These are phyloP conservation scores for Archivesica marissinica DNA, from an alignment of 1,140 invertebrate species.

Conservation along the genomic window DNA sequence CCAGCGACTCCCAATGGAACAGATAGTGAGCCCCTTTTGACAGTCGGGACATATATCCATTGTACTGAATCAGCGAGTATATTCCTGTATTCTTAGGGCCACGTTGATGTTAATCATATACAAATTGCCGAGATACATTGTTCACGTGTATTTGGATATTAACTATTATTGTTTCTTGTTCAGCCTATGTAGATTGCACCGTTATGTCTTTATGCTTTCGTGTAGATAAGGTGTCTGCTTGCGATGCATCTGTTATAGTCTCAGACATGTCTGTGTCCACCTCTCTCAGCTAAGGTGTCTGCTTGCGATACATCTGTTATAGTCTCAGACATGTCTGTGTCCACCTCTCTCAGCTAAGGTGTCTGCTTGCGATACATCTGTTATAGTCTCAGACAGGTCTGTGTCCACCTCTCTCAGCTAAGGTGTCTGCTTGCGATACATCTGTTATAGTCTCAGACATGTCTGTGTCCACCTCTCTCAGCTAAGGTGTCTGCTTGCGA, in stretches of 20 bases:
- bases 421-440: no score
- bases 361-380: no score
- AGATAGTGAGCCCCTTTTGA: conserved; percentile 10
- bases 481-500: no score
- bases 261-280: not conserved
- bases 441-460: no score
- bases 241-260: not conserved
- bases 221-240: conserved; percentile 10
- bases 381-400: no score
- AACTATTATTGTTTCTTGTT: conserved; percentile 7
- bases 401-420: no score
- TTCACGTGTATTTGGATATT: conserved; percentile 13
- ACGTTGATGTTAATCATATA: not conserved
- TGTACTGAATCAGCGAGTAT: not conserved
- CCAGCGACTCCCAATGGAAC: conserved; percentile 3
- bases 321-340: no score
- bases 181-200: not conserved
- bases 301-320: no score
- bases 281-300: no score
- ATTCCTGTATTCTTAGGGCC: not conserved
- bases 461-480: no score
- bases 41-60: not conserved
- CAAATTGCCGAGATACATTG: conserved; percentile 9
- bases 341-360: no score
- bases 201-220: conserved; percentile 24